A percentile compares a stretch with the other conserved stretches of the same genome.
These are phyloP conservation scores for Labia minor DNA, from an alignment of 2,888 invertebrate genomes.

Conservation along the genomic window DNA sequence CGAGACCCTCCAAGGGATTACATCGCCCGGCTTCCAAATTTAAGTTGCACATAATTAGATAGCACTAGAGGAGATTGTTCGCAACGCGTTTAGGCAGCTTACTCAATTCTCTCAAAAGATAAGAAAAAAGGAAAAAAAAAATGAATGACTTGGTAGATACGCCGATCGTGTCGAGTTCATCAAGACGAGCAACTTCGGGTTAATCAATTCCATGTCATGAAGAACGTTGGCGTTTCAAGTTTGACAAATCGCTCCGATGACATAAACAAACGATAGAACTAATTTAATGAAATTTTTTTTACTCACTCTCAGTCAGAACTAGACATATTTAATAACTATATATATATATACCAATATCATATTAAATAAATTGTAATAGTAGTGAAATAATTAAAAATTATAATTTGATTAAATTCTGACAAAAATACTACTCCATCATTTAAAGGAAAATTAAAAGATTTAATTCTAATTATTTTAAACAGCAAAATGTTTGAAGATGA, in stretches of 20 bases:
- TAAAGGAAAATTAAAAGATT: too few relatives aligned
- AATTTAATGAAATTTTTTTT: not conserved
- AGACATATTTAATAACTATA: too few relatives aligned
- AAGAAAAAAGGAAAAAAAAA: not conserved
- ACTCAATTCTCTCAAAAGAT: not conserved
- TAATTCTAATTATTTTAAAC: too few relatives aligned
- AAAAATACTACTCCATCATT: too few relatives aligned
- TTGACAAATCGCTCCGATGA: not conserved
- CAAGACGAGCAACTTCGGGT: too few relatives aligned
- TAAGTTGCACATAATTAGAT: slow-evolving; percentile 5
- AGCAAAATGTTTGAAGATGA: too few relatives aligned
- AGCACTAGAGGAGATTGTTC: slow-evolving; percentile 3
- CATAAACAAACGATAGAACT: not conserved
- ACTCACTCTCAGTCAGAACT: not conserved
- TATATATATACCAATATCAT: too few relatives aligned
- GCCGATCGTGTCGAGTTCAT: not conserved
- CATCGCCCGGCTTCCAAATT: not conserved
- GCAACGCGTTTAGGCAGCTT: not conserved
- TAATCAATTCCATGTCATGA: not conserved
- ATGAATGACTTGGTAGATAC: too few relatives aligned
- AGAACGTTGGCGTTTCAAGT: not conserved
- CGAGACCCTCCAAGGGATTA: not conserved
- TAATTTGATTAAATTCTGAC: too few relatives aligned
- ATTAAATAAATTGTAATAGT: too few relatives aligned
- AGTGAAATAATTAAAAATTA: too few relatives aligned